Percentiles rank a stretch among this genome's conserved stretches.
Evolutionary conservation across 2,113 vertebrate species (phyloP).

Genomic region (Datnioides undecimradiatus): DNA sequence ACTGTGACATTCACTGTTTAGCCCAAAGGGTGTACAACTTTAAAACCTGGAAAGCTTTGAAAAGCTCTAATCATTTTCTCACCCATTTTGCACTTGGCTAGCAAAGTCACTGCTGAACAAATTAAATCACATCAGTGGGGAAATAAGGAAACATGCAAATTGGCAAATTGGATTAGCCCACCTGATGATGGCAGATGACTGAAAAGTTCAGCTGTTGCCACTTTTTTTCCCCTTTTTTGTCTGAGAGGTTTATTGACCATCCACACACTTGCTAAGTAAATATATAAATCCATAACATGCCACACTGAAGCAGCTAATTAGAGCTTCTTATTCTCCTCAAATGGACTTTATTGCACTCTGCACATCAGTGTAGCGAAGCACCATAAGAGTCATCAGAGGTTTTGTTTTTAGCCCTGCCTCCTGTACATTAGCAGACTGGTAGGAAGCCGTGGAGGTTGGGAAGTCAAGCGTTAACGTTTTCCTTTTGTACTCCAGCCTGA

Average conservation of each 20-base stretch:
- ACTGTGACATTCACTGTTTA: background rate
- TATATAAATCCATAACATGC: slow-evolving; percentile 19
- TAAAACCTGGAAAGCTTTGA: background rate
- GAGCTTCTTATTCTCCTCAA: slow-evolving; percentile 4
- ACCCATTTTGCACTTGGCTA: slow-evolving; percentile 22
- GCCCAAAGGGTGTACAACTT: slow-evolving; percentile 5
- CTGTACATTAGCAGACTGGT: background rate
- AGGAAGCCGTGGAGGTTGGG: background rate
- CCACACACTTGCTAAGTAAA: background rate
- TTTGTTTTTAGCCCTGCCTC: background rate
- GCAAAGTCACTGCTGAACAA: slow-evolving; percentile 31
- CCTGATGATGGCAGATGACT: slow-evolving; percentile 34
- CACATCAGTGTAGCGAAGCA: background rate
- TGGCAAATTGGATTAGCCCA: slow-evolving; percentile 51
- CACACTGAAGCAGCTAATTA: slow-evolving; percentile 9
- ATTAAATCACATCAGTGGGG: slow-evolving; percentile 50
- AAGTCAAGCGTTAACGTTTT: background rate
- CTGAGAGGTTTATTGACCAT: slow-evolving; percentile 17
- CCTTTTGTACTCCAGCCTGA: background rate
- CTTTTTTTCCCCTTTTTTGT: background rate
- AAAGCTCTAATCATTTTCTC: slow-evolving; percentile 2
- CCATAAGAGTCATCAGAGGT: background rate
- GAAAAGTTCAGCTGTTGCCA: slow-evolving; percentile 19
- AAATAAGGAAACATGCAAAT: slow-evolving; percentile 55
- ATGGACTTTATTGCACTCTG: slow-evolving; percentile 1